A percentile compares a stretch with the other conserved stretches of the same genome.
phyloP scores from a whole-genome alignment of 1,140 invertebrate species.

The Holcopasites calliopsidis region DNA sequence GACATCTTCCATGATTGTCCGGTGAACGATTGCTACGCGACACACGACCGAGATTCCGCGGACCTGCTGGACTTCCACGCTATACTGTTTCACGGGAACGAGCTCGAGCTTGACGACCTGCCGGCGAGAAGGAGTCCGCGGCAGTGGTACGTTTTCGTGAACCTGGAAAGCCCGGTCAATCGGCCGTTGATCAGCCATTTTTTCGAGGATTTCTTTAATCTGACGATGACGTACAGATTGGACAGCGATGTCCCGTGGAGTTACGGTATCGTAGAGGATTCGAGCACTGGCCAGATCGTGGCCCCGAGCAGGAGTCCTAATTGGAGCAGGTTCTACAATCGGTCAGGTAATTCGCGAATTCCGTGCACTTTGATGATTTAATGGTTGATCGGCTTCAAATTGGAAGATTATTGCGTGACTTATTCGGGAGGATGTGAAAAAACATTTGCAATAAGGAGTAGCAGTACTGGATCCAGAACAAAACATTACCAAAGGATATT shows the following conservation, averaged over 20 bases:
- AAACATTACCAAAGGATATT: too few relatives aligned
- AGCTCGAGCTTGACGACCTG: slow-evolving; percentile 47
- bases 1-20: slow-evolving; percentile 58
- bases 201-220: slow-evolving; percentile 80
- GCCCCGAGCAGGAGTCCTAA: slow-evolving; percentile 45
- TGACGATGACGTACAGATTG: slow-evolving; percentile 83
- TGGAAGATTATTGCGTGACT: too few relatives aligned
- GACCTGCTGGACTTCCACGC: slow-evolving; percentile 61
- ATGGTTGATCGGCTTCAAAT: too few relatives aligned
- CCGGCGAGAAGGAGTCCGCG: slow-evolving; percentile 36
- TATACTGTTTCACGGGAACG: slow-evolving; percentile 64
- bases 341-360: slow-evolving; percentile 22
- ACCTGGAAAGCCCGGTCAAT: slow-evolving; percentile 68
- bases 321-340: slow-evolving; percentile 57
- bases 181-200: slow-evolving; percentile 46
- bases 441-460: too few relatives aligned
- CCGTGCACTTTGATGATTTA: too few relatives aligned
- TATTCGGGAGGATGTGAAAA: too few relatives aligned
- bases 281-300: slow-evolving; percentile 54
- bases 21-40: slow-evolving; percentile 57
- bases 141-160: slow-evolving; percentile 69
- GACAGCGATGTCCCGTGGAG: slow-evolving; percentile 83
- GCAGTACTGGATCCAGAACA: too few relatives aligned
- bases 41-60: slow-evolving; percentile 19
- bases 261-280: slow-evolving; percentile 73